Evolutionary conservation across 2,113 vertebrate species (phyloP).

Genomic region (Excalfactoria chinensis): DNA sequence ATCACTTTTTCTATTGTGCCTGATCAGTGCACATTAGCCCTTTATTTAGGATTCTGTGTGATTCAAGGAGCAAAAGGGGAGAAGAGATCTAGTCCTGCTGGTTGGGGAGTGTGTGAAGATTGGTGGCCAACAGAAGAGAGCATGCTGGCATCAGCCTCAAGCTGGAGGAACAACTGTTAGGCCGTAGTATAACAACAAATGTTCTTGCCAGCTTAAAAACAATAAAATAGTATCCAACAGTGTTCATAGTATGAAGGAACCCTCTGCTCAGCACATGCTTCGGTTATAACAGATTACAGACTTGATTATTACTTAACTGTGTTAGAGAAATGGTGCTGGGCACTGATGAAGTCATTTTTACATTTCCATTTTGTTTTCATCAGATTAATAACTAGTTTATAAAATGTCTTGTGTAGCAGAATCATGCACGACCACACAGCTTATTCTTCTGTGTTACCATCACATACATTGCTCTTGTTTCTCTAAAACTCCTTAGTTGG

Average conservation of each 20-base stretch:
- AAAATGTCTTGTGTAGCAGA: not conserved
- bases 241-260: not conserved
- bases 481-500: not conserved
- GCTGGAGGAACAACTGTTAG: not conserved
- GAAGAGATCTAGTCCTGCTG: not conserved
- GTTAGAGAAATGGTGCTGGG: not conserved
- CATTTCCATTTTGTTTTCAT: not conserved
- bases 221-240: rapidly evolving
- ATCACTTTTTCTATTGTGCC: not conserved
- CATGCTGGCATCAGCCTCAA: too few species aligned
- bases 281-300: not conserved
- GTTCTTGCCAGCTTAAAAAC: not conserved
- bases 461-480: not conserved
- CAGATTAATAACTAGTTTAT: not conserved
- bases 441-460: not conserved
- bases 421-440: not conserved
- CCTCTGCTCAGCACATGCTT: not conserved
- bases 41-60: not conserved
- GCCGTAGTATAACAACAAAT: not conserved
- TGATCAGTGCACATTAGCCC: too few species aligned
- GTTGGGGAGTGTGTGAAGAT: rapidly evolving
- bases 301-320: not conserved
- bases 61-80: not conserved
- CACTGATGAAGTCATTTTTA: not conserved
- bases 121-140: not conserved